Conservation (phyloP, 2,113 vertebrate genomes). For the Tringa solitaria region DNA sequence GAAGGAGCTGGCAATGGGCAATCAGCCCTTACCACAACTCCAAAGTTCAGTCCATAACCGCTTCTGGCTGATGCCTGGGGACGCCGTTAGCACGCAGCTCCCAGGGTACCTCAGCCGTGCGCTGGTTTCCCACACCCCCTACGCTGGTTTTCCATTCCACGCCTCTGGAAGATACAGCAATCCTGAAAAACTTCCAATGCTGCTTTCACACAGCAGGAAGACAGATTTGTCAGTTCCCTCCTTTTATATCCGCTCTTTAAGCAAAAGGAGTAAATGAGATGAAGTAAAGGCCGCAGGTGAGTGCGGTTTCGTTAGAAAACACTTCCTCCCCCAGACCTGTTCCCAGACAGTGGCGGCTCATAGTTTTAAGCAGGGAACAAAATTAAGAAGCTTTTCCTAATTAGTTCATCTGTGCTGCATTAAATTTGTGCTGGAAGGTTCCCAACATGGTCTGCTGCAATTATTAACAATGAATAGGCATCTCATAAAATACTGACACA, state of each 20-base stretch:
- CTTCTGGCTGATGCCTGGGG: not conserved
- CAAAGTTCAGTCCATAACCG: not conserved
- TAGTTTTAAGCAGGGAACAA: conserved; percentile 59
- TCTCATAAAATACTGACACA: conserved; percentile 65
- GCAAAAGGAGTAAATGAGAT: not conserved
- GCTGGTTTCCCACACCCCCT: not conserved
- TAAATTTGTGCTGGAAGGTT: conserved; percentile 69
- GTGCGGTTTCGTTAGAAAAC: not conserved
- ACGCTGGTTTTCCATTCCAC: not conserved
- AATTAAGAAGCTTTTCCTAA: conserved; percentile 71
- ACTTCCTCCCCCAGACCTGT: conserved; percentile 29
- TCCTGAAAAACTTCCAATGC: not conserved
- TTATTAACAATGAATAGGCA: conserved; percentile 65
- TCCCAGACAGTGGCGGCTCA: conserved; percentile 48
- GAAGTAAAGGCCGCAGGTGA: not conserved
- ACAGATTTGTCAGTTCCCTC: not conserved
- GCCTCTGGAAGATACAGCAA: not conserved
- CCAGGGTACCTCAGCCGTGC: not conserved
- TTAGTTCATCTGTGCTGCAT: conserved; percentile 70
- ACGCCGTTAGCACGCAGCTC: not conserved
- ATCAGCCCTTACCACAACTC: not conserved
- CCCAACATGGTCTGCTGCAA: conserved; percentile 63
- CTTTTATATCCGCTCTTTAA: not conserved
- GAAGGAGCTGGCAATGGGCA: not conserved
- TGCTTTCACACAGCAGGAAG: not conserved